phyloP scores from a whole-genome alignment of 2,113 vertebrate species.

The Gallinago media region DNA sequence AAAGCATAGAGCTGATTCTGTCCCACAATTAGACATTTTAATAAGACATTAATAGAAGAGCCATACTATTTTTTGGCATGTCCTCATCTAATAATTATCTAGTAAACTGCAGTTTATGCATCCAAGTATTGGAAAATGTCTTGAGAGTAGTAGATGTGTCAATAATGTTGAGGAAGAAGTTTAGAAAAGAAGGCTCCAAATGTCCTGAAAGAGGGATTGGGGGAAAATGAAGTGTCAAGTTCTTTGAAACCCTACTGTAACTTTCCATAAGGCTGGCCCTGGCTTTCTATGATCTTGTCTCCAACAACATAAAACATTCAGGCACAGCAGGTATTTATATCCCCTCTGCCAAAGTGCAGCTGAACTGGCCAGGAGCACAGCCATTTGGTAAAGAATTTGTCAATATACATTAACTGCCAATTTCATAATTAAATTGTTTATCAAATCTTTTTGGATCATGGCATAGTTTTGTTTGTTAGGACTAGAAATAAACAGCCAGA shows the following conservation, averaged over 20 bases:
- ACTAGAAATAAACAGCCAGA: background rate
- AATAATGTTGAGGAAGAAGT: background rate
- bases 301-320: background rate
- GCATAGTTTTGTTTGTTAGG: background rate
- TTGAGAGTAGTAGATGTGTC: background rate
- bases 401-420: background rate
- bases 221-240: accelerated
- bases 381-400: background rate
- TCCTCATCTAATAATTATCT: background rate
- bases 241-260: background rate
- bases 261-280: background rate
- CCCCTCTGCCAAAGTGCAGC: accelerated
- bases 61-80: background rate
- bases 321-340: background rate
- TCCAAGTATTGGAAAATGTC: background rate
- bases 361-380: background rate
- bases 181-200: background rate
- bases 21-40: background rate
- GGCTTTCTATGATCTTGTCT: background rate
- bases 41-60: background rate
- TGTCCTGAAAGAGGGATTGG: background rate
- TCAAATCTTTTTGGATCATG: background rate
- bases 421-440: background rate
- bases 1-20: background rate
- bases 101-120: background rate